Base-by-base conservation (phyloP, 2,797 vertebrate species). In the Enteromius unitaeniatus region DNA sequence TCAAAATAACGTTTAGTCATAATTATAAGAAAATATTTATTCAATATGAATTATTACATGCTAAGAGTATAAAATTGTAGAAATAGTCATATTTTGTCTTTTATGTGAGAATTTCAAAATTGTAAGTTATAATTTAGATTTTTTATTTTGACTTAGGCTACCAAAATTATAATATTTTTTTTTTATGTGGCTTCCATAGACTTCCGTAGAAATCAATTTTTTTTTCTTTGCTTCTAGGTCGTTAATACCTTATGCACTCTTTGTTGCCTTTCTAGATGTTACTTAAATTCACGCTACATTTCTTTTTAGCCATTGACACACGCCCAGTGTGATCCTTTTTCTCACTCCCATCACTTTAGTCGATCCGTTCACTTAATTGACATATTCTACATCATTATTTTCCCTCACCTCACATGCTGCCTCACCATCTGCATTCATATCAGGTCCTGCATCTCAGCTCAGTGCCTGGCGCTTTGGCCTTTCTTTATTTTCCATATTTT, bases 401-500 rank as follows among this genome's bases (percentile, higher is more conserved):
- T 69, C 78, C 14, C 31, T 68, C 64, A 53, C 47, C 47, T 67
- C 45, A 15, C 64, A 53, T 53, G 42, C 75, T 28, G 19, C 21
- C 68, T 51, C 31, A 9, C 28, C 26, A 53, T 79, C 64, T 79
- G 78, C 28, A 79, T 79, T 69, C 65, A 69, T 40, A 34, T 55
- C 8, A 14, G 21, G 21, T 26, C 53, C 73, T 58, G 51, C 6
- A n/a, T 58, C 51, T 76, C 14, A 2, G 31, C 74, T 58, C 74
- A 31, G 58, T 19, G 62, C 64, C 62, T 51, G 62, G 51, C 1
- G 14, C 62, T 67, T 51, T 68, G 78, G 45, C 78, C 62, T 79
- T 49, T 49, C 45, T 67, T 34, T 79, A 67, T 53, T 64, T 62
- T 64, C 60, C 75, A 42, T 78, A 74, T 74, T 76, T 76, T 76